These are phyloP conservation scores for Lagodon rhomboides DNA, from an alignment of 2,797 vertebrate genomes.

Conservation along the genomic window DNA sequence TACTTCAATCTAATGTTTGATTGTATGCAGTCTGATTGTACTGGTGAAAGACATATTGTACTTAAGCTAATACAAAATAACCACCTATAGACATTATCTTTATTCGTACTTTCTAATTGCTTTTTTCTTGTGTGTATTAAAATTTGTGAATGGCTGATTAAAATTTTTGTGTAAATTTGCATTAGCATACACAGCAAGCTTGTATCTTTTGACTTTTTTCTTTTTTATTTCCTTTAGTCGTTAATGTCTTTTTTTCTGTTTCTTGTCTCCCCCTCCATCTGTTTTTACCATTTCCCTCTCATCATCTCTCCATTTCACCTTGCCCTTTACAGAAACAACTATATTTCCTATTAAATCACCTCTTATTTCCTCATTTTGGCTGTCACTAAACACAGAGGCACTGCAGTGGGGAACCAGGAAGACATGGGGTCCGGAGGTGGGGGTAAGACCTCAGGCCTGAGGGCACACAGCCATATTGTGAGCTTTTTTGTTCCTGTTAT, in stretches of 20 bases:
- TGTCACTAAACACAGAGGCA: constrained; percentile 47
- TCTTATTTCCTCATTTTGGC: constrained; percentile 28
- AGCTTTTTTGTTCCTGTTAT: constrained; percentile 55
- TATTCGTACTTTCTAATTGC: background rate
- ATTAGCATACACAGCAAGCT: background rate
- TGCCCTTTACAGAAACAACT: constrained; percentile 8
- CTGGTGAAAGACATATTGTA: background rate
- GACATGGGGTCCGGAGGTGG: constrained; percentile 36
- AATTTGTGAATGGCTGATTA: background rate
- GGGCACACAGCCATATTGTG: constrained; percentile 63
- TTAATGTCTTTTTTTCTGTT: background rate
- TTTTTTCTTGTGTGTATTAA: background rate
- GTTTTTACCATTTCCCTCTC: constrained; percentile 7
- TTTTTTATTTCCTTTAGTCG: background rate
- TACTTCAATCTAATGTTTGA: background rate
- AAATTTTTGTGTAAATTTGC: background rate
- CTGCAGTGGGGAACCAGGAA: constrained; percentile 32
- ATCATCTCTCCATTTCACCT: constrained; percentile 8
- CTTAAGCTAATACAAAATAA: background rate
- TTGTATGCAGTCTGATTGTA: background rate
- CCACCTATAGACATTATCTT: background rate
- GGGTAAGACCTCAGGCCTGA: constrained; percentile 64
- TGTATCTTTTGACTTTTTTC: background rate
- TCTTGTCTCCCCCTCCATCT: background rate
- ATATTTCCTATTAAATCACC: constrained; percentile 31